phyloP scores from a whole-genome alignment of 2,113 vertebrate species.

The Malurus melanocephalus region DNA sequence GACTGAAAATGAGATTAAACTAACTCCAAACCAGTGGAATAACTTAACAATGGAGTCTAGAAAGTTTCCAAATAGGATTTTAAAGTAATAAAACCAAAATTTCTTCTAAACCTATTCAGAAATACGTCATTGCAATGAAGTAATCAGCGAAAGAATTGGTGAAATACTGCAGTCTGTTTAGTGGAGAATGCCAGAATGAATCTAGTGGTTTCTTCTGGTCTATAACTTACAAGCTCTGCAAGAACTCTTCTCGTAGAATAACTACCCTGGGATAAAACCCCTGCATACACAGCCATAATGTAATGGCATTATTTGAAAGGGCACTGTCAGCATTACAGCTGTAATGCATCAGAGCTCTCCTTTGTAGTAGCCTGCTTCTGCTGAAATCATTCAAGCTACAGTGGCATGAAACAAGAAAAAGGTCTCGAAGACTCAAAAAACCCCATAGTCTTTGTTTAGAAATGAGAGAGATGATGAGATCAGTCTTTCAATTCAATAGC shows the following conservation, averaged over 20 bases:
- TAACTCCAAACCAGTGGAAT: conserved; percentile 6
- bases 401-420: background rate
- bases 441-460: background rate
- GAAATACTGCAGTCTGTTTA: background rate
- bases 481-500: background rate
- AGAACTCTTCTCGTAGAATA: background rate
- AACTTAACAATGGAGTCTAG: background rate
- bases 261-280: background rate
- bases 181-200: background rate
- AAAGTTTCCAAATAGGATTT: background rate
- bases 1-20: conserved; percentile 2
- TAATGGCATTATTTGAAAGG: background rate
- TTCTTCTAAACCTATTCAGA: background rate
- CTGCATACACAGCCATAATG: background rate
- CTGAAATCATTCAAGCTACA: background rate
- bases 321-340: background rate
- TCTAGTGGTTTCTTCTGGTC: background rate
- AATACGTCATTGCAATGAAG: background rate
- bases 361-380: background rate
- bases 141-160: background rate
- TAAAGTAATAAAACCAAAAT: conserved; percentile 1
- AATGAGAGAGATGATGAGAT: background rate
- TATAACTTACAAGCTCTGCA: background rate
- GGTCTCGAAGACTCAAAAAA: background rate
- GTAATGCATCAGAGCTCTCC: background rate